Evolutionary conservation across 2,888 invertebrate species (phyloP), one percentile per base, ranked within the genome.

Genomic region (Thymelicus lineola): DNA sequence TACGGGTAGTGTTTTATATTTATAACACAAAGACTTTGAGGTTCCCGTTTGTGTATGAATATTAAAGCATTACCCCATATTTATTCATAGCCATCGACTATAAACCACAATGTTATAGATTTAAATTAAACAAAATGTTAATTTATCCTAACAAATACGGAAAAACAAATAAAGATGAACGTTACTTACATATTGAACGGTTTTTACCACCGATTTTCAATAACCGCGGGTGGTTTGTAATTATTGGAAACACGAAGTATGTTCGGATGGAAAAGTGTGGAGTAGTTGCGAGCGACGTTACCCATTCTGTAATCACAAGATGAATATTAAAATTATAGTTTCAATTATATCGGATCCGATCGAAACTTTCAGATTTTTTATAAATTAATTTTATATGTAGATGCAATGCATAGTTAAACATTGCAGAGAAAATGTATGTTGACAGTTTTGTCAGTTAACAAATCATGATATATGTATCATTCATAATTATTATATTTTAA

Each of bases 1-100:
- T 60, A 20, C 45, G 60, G 60, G 20, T 60, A 60, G 60, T 60
- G 35, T 45, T 60, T 60, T 60, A 42, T 50, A 50, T 50, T 50
- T 50, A 53, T 53, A 53, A 53, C 53, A 53, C 53, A 53, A 53
- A 53, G 53, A 53, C 53, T 53, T 53, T 53, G 53, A 53, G 20
- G 20, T 53, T n/a, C 53, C 53, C 20, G 53, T 53, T 53, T 12
- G 53, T 53, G 20, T 53, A 53, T 53, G 53, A 53, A 20, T 53
- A 53, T 20, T 53, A 53, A 53, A 53, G 20, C 53, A 50, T 50
- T 50, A 50, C 50, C 50, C 50, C 6, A 28, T 53, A 53, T 53
- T 53, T 53, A 53, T 53, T 53, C 53, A 53, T 53, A 53, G 20
- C 20, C 53, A 53, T 53, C 53, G 53, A 53, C 53, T 53, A 20